Percentiles rank a stretch among this genome's conserved stretches.
Conservation (phyloP, 2,888 invertebrate genomes). For the Exocentrus adspersus region DNA sequence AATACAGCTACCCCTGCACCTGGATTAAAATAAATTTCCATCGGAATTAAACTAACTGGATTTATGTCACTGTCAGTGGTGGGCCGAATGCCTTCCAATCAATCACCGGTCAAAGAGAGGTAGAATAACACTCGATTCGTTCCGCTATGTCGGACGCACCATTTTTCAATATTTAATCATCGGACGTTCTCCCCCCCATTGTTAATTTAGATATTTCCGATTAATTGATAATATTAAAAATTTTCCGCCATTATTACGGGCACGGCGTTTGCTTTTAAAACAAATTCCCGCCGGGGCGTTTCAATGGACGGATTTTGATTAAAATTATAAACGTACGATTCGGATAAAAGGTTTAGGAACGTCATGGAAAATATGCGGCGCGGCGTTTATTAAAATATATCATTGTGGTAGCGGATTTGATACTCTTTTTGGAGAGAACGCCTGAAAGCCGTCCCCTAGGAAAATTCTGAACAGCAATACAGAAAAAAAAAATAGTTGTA, state of each 20-base stretch:
- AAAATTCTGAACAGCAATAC: too few relatives aligned
- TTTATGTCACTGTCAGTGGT: conserved; percentile 30
- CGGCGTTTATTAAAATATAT: too few relatives aligned
- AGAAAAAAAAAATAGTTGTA: too few relatives aligned
- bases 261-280: conserved; percentile 24
- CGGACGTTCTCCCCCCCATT: too few relatives aligned
- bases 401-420: too few relatives aligned
- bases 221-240: conserved; percentile 20
- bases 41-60: conserved; percentile 26
- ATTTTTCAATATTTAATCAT: background rate
- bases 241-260: conserved; percentile 18
- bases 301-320: conserved; percentile 26
- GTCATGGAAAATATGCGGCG: too few relatives aligned
- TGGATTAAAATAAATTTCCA: conserved; percentile 21
- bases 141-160: background rate
- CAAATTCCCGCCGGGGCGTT: conserved; percentile 13
- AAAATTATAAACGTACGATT: conserved; percentile 14
- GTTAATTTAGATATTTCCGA: background rate
- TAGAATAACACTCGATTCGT: background rate
- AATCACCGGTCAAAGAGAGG: conserved; percentile 31
- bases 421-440: too few relatives aligned
- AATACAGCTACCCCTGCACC: too few relatives aligned
- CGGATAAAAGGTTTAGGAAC: background rate
- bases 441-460: too few relatives aligned
- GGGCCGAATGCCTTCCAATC: conserved; percentile 26